Percentiles rank a stretch among this genome's conserved stretches.
phyloP scores from a whole-genome alignment of 35 echinoderm and acorn worm species.

The Eucidaris tribuloides region DNA sequence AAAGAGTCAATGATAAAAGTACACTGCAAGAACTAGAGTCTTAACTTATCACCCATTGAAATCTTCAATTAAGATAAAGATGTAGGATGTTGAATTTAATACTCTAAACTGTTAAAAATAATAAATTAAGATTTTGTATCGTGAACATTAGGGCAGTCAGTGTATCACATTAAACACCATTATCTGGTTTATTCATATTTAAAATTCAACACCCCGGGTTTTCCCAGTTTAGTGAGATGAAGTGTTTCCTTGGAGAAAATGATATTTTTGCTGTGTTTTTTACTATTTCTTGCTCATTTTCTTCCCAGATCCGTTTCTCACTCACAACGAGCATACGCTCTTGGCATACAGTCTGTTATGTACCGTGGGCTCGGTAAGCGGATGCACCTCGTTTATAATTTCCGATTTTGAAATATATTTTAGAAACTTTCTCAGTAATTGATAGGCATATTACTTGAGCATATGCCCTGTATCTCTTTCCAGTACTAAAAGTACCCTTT shows the following conservation, averaged over 20 bases:
- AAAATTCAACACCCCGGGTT: neutral
- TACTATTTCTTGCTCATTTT: neutral
- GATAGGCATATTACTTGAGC: neutral
- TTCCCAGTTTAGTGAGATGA: neutral
- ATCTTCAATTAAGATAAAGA: no score
- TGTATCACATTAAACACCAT: no score
- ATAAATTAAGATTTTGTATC: no score
- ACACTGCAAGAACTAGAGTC: no score
- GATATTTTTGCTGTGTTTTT: neutral
- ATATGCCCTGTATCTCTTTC: neutral
- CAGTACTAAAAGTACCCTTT: neutral
- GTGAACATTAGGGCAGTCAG: no score
- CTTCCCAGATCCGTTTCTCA: neutral
- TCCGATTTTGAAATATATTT: neutral
- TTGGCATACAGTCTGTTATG: constrained; percentile 14
- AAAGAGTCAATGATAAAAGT: no score
- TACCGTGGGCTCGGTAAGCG: constrained; percentile 14
- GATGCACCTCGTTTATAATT: neutral
- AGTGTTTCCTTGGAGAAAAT: neutral
- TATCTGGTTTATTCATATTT: neutral
- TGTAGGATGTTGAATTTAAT: no score
- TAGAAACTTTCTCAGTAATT: neutral
- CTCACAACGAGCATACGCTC: neutral
- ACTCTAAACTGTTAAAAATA: no score
- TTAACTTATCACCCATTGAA: no score